phyloP scores from a whole-genome alignment of 35 echinoderm and acorn worm genomes.

The Strongylocentrotus purpuratus region DNA sequence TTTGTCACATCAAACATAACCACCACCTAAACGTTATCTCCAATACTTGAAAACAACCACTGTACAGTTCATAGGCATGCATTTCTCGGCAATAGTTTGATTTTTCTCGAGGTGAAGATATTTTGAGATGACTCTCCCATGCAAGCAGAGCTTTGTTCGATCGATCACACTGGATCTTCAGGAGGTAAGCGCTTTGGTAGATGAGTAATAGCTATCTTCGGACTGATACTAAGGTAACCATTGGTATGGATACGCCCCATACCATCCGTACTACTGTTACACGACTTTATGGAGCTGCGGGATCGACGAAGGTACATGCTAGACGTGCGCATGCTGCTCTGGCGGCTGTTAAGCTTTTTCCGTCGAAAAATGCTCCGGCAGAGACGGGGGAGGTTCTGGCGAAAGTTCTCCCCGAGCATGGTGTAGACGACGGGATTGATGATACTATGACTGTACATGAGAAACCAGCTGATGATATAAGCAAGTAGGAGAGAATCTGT shows the following conservation, averaged over 20 bases:
- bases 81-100: not conserved
- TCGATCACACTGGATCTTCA: slow-evolving; percentile 29
- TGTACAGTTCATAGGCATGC: not conserved
- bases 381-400: slow-evolving; percentile 66
- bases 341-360: not conserved
- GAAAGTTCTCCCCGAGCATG: slow-evolving; percentile 88
- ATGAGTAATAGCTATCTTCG: not conserved
- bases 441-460: slow-evolving; percentile 93
- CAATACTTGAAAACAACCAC: not conserved
- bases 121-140: not conserved
- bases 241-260: slow-evolving; percentile 34
- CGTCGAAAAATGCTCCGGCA: slow-evolving; percentile 44
- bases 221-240: slow-evolving; percentile 9
- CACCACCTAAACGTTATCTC: not conserved
- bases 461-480: slow-evolving; percentile 60
- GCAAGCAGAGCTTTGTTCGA: not conserved
- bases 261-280: slow-evolving; percentile 49
- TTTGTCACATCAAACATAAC: not conserved
- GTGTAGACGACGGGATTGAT: slow-evolving; percentile 94
- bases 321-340: slow-evolving; percentile 75
- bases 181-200: slow-evolving; percentile 5
- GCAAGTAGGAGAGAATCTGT: slow-evolving; percentile 19
- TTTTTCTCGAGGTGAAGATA: not conserved
- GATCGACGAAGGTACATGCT: slow-evolving; percentile 49
- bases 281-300: slow-evolving; percentile 60